These are phyloP conservation scores for Phyllotreta striolata DNA, from an alignment of 2,888 invertebrate species.

Conservation along the genomic window DNA sequence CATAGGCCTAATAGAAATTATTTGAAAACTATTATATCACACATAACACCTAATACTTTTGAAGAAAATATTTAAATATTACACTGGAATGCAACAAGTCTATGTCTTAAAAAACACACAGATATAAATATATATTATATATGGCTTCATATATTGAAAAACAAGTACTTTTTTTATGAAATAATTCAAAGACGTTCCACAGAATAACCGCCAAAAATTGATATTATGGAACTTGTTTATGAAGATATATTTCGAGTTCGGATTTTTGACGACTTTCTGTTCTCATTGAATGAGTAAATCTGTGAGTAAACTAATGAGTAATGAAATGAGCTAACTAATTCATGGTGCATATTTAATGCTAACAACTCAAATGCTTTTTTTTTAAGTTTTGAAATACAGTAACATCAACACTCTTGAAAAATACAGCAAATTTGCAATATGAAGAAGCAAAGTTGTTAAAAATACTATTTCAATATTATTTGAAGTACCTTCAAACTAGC, in stretches of 20 bases:
- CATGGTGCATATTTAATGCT: neutral
- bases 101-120: constrained; percentile 3
- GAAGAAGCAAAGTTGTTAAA: too few relatives aligned
- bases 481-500: too few relatives aligned
- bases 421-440: neutral
- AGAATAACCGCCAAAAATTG: too few relatives aligned
- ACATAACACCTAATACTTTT: constrained; percentile 15
- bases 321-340: constrained; percentile 7
- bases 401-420: constrained; percentile 15
- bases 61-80: constrained; percentile 10
- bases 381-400: neutral
- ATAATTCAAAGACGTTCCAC: neutral
- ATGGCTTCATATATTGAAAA: constrained; percentile 6
- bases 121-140: constrained; percentile 6
- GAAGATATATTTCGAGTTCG: too few relatives aligned
- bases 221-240: too few relatives aligned
- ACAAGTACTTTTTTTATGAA: constrained; percentile 4
- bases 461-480: too few relatives aligned
- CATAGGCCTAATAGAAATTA: constrained; percentile 7
- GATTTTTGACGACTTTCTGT: too few relatives aligned
- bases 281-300: neutral
- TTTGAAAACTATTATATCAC: constrained; percentile 12
- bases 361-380: too few relatives aligned
- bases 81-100: constrained; percentile 18
- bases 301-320: too few relatives aligned